These are phyloP conservation scores for Sturnus vulgaris DNA, from an alignment of 2,113 vertebrate genomes.

Conservation along the genomic window DNA sequence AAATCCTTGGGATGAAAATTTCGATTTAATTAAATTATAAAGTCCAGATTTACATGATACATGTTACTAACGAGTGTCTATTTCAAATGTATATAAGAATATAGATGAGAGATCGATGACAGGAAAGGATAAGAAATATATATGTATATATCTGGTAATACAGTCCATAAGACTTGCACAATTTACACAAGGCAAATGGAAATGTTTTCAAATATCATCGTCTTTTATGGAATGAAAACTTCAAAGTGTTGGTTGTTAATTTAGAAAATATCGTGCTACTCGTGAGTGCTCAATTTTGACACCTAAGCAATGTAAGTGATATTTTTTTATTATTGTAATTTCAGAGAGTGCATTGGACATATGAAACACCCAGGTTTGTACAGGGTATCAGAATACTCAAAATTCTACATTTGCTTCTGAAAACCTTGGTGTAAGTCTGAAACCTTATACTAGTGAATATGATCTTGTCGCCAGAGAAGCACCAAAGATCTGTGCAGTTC, in stretches of 20 bases:
- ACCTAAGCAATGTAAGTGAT: neutral
- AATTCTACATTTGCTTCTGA: neutral
- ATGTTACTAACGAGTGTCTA: neutral
- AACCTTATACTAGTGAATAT: neutral
- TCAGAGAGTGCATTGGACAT: neutral
- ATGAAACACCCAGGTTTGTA: neutral
- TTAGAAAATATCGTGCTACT: neutral
- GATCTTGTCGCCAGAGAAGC: neutral
- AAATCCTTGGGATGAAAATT: neutral
- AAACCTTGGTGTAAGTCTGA: neutral
- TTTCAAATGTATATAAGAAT: neutral
- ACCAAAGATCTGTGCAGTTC: neutral
- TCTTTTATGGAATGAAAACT: neutral
- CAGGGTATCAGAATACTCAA: neutral
- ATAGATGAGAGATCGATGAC: neutral
- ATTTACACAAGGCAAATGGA: neutral
- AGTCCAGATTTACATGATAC: neutral
- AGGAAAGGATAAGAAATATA: neutral
- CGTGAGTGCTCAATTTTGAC: neutral
- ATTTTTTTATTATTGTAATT: neutral
- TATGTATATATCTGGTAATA: neutral
- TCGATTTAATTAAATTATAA: neutral
- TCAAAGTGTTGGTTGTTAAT: neutral
- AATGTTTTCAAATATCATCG: neutral
- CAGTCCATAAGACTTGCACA: neutral